phyloP scores from a whole-genome alignment of 2,797 vertebrate genomes.

The Pseudotriccus pelzelni region DNA sequence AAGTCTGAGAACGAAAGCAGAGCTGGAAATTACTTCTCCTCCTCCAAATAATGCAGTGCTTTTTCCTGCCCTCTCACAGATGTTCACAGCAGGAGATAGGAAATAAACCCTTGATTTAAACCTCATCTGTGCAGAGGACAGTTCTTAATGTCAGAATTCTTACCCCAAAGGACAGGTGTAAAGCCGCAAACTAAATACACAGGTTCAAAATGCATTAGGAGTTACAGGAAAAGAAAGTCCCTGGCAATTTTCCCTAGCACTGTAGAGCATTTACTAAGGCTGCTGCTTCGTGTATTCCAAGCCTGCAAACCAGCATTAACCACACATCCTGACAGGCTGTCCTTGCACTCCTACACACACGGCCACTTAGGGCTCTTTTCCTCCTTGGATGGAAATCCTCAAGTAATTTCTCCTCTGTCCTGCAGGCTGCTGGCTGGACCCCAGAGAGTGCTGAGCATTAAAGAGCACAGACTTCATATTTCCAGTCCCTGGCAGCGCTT shows the following conservation, averaged over 20 bases:
- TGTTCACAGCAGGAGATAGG: neutral
- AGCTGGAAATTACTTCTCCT: neutral
- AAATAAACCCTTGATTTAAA: neutral
- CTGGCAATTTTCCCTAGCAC: neutral
- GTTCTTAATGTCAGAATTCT: neutral
- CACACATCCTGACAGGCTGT: neutral
- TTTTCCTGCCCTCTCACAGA: neutral
- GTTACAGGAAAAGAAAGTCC: neutral
- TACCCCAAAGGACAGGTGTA: neutral
- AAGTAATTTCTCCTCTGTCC: neutral
- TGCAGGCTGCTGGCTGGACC: neutral
- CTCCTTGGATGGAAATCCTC: neutral
- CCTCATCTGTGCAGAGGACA: neutral
- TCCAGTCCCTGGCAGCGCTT: neutral
- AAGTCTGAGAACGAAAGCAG: neutral
- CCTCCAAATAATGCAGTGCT: accelerated
- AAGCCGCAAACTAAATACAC: neutral
- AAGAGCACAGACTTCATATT: neutral
- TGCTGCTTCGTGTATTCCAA: neutral
- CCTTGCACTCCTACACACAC: neutral
- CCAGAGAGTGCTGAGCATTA: neutral
- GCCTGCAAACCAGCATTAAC: neutral
- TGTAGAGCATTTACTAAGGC: neutral
- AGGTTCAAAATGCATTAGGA: neutral
- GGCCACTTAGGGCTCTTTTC: neutral